Conservation (phyloP, 1,140 invertebrate species). For the Lerema accius region DNA sequence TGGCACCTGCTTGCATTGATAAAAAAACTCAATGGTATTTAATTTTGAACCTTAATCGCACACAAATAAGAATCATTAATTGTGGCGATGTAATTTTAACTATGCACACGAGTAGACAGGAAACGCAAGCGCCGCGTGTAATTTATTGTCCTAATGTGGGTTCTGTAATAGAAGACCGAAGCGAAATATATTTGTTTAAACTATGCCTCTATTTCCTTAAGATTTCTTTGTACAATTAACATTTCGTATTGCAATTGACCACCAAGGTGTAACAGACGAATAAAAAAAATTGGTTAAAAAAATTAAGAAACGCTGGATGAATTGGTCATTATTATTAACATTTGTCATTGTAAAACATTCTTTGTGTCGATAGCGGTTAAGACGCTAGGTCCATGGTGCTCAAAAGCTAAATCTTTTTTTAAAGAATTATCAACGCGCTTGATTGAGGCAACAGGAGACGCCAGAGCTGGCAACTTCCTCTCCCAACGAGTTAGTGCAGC, state of each 20-base stretch:
- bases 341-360: too few relatives aligned
- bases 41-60: conserved; percentile 8
- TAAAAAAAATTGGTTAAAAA: too few relatives aligned
- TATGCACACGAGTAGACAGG: conserved; percentile 13
- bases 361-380: too few relatives aligned
- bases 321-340: too few relatives aligned
- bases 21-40: conserved; percentile 2
- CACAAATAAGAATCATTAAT: not conserved
- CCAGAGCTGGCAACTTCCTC: too few relatives aligned
- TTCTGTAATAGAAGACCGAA: conserved; percentile 3
- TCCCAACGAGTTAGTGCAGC: too few relatives aligned
- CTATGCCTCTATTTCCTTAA: not conserved
- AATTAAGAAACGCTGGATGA: too few relatives aligned
- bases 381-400: too few relatives aligned
- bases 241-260: conserved; percentile 2
- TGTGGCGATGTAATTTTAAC: not conserved
- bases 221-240: conserved; percentile 11
- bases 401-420: too few relatives aligned
- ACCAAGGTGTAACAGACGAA: too few relatives aligned
- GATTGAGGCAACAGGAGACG: too few relatives aligned
- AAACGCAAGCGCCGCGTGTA: conserved; percentile 60
- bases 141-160: conserved; percentile 18
- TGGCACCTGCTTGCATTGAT: conserved; percentile 63
- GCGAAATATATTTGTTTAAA: conserved; percentile 18
- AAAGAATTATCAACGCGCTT: too few relatives aligned